Conservation (phyloP, 1,140 invertebrate genomes). For the Ceratoteleas bidentatus region DNA sequence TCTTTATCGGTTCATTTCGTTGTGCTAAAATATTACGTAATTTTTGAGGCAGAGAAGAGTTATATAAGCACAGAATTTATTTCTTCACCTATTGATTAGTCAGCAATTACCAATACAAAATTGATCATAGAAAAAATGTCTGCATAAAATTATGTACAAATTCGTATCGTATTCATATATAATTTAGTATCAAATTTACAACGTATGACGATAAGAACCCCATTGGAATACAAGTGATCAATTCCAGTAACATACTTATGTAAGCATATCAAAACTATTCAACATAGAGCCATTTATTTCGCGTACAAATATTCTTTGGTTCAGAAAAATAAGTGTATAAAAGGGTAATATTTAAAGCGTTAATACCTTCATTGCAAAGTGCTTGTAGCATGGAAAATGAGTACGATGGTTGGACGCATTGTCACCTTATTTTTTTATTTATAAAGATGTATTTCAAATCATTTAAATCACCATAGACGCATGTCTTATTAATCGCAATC, state of each 20-base stretch:
- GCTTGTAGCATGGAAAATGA: constrained; percentile 53
- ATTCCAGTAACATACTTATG: constrained; percentile 20
- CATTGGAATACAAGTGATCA: constrained; percentile 8
- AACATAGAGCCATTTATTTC: constrained; percentile 4
- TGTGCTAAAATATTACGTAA: no score
- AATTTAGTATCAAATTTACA: neutral
- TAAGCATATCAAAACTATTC: constrained; percentile 4
- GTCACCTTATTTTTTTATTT: constrained; percentile 34
- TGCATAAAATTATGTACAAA: no score
- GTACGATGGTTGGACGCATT: constrained; percentile 27
- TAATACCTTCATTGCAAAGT: constrained; percentile 14
- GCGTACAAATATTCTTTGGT: constrained; percentile 44
- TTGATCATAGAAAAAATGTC: no score
- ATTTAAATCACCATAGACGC: constrained; percentile 28
- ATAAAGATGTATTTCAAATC: constrained; percentile 24
- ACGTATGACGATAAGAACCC: constrained; percentile 18
- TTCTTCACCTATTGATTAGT: no score
- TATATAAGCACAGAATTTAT: no score
- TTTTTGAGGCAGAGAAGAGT: no score
- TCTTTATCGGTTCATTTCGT: no score
- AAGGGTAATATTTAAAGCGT: constrained; percentile 15
- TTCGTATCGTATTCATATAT: no score
- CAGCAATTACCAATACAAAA: no score
- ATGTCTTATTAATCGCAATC: constrained; percentile 34
- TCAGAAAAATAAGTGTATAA: constrained; percentile 26